phyloP scores from a whole-genome alignment of 30 jellyfish, hydroid and myxozoan species.

The Nemopilema nomurai region DNA sequence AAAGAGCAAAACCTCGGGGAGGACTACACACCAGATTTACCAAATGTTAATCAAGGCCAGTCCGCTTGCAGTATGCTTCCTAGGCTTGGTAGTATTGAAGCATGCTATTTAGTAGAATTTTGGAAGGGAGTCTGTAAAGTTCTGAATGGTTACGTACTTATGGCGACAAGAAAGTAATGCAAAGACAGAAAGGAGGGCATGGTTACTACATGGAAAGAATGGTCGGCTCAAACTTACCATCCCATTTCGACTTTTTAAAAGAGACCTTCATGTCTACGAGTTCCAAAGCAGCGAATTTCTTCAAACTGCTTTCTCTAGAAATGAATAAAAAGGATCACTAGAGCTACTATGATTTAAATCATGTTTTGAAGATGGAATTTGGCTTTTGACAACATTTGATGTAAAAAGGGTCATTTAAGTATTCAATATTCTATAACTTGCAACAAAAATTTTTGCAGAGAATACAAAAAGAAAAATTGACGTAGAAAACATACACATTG shows the following conservation, averaged over 20 bases:
- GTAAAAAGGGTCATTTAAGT: neutral
- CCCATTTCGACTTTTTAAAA: conserved; percentile 56
- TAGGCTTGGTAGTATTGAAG: too few relatives aligned
- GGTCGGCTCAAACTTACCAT: conserved; percentile 64
- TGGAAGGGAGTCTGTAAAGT: too few relatives aligned
- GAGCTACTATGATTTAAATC: neutral
- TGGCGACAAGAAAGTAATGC: too few relatives aligned
- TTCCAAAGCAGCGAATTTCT: conserved; percentile 80
- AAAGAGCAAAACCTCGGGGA: too few relatives aligned
- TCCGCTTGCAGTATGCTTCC: too few relatives aligned
- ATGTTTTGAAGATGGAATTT: neutral
- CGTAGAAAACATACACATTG: conserved; percentile 44
- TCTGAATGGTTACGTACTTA: too few relatives aligned
- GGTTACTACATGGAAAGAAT: too few relatives aligned
- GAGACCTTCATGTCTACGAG: conserved; percentile 67
- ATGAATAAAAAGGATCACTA: neutral
- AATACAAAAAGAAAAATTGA: neutral
- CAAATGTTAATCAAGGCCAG: too few relatives aligned
- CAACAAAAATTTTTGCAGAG: too few relatives aligned
- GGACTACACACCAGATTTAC: too few relatives aligned
- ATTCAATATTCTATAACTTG: neutral
- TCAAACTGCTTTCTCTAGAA: conserved; percentile 71
- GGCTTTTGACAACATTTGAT: neutral
- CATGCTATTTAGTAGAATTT: too few relatives aligned
- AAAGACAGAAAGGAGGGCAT: too few relatives aligned